These are phyloP conservation scores for Sebastes hubbsi DNA, from an alignment of 2,797 vertebrate species.

Conservation along the genomic window DNA sequence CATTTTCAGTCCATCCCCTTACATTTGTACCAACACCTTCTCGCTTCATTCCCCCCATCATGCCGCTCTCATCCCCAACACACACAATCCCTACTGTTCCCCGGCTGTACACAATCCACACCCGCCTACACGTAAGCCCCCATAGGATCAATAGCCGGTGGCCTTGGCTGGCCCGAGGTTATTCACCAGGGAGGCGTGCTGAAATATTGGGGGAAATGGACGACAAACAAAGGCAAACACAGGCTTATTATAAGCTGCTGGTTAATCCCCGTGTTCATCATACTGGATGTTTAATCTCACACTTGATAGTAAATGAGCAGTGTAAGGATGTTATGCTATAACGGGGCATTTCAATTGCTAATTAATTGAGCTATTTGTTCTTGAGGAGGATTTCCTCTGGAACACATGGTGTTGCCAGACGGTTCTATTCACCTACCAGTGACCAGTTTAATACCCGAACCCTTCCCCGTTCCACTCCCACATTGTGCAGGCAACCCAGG, in stretches of 20 bases:
- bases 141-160: conserved; percentile 69
- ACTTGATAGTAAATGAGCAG: conserved; percentile 48
- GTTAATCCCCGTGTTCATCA: conserved; percentile 65
- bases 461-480: neutral
- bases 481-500: neutral
- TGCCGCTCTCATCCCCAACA: conserved; percentile 3
- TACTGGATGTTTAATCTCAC: conserved; percentile 62
- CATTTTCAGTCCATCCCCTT: conserved; percentile 55
- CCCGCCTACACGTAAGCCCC: conserved; percentile 21
- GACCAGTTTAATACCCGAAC: neutral
- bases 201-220: conserved; percentile 54
- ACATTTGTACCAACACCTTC: conserved; percentile 24
- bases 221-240: conserved; percentile 67
- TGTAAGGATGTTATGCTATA: conserved; percentile 33
- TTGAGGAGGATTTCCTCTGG: conserved; percentile 19
- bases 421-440: conserved; percentile 13
- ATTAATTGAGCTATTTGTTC: conserved; percentile 37
- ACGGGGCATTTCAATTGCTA: conserved; percentile 41
- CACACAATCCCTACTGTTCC: conserved; percentile 20
- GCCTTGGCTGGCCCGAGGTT: conserved; percentile 45
- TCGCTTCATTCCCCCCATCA: conserved; percentile 1
- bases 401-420: conserved; percentile 45
- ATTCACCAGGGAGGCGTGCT: conserved; percentile 49
- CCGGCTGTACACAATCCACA: conserved; percentile 1
- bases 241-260: conserved; percentile 55